Conservation (phyloP, 2,797 vertebrate species). For the Bovichtus diacanthus region DNA sequence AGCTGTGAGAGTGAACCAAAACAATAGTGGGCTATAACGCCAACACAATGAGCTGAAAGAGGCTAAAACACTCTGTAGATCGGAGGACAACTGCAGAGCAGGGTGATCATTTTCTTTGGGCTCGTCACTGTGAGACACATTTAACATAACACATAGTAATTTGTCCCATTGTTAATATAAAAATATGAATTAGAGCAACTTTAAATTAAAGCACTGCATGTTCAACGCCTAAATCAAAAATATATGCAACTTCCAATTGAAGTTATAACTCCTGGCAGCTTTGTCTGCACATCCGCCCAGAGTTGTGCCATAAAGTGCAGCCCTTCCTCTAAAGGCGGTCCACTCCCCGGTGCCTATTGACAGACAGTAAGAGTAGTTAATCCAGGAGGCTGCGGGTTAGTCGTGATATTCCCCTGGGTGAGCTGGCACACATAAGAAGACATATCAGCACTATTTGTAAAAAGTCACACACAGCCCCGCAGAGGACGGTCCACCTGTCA, state of each 20-base stretch:
- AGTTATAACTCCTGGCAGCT: slow-evolving; percentile 1
- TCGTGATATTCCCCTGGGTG: slow-evolving; percentile 38
- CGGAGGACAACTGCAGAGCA: too few relatives aligned
- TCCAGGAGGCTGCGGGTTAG: slow-evolving; percentile 42
- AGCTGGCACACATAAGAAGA: slow-evolving; percentile 50
- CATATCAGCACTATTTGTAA: slow-evolving; percentile 78
- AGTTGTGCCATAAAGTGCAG: neutral
- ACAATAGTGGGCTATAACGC: too few relatives aligned
- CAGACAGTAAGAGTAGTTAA: slow-evolving; percentile 57
- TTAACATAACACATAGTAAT: too few relatives aligned
- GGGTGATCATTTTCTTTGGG: too few relatives aligned
- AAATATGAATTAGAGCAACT: neutral
- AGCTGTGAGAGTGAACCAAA: too few relatives aligned
- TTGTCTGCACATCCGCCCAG: neutral
- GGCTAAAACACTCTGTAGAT: too few relatives aligned
- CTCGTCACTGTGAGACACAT: too few relatives aligned
- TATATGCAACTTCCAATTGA: neutral
- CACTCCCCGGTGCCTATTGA: slow-evolving; percentile 40
- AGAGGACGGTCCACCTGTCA: slow-evolving; percentile 59
- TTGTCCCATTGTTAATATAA: too few relatives aligned
- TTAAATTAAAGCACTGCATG: neutral
- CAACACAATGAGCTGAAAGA: too few relatives aligned
- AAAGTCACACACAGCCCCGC: slow-evolving; percentile 70
- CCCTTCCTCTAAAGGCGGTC: neutral
- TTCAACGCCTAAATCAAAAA: neutral